These are phyloP conservation scores for Lycocorax pyrrhopterus DNA, from an alignment of 2,113 vertebrate species.

Conservation along the genomic window DNA sequence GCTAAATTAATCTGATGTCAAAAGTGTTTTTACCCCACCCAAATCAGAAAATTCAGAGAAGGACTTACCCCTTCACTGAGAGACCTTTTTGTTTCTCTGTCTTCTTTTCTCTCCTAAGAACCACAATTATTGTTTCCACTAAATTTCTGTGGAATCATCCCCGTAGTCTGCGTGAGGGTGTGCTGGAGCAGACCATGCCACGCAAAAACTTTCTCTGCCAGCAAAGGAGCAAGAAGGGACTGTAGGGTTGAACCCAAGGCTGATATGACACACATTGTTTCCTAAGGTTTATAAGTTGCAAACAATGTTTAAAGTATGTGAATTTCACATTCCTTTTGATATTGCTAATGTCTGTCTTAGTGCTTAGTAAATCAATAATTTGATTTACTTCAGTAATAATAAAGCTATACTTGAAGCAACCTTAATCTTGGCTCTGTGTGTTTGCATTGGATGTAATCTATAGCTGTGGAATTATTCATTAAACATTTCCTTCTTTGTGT, in stretches of 20 bases:
- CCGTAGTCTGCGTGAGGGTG: background rate
- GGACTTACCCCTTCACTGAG: background rate
- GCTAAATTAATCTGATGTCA: background rate
- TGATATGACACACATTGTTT: background rate
- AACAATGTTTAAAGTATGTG: background rate
- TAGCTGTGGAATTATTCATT: background rate
- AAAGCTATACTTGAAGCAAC: background rate
- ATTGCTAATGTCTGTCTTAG: background rate
- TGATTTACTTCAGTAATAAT: background rate
- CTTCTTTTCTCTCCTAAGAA: background rate
- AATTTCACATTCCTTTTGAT: background rate
- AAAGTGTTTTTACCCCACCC: background rate
- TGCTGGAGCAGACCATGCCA: background rate
- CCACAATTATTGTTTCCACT: background rate
- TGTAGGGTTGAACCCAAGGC: background rate
- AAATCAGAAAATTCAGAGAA: background rate
- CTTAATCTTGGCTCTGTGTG: background rate
- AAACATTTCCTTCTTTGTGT: background rate
- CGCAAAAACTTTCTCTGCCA: background rate
- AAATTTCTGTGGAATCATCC: background rate
- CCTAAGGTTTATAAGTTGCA: background rate
- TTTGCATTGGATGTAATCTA: background rate
- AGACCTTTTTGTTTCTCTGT: background rate
- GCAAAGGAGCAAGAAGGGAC: background rate
- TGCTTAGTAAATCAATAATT: background rate